Base-by-base conservation (phyloP, 2,797 vertebrate species). In the Gobionotothen gibberifrons region DNA sequence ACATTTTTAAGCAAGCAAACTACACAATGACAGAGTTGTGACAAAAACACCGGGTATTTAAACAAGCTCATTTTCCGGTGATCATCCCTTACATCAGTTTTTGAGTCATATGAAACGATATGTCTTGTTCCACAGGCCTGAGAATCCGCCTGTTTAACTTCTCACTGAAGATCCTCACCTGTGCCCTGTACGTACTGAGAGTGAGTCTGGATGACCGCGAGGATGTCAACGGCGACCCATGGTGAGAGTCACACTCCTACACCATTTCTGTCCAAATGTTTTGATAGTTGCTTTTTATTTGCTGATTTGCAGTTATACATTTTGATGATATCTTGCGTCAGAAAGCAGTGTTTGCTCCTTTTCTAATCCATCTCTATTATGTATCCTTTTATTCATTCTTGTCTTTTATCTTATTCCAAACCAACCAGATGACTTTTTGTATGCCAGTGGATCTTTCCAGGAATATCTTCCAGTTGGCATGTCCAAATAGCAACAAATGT, bases 81-180 rank as follows among this genome's bases (percentile, higher is more conserved):
- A 26, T 19, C 14, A 7, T 64, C 52, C 14, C 32, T 60, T 16
- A 21, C 32, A 36, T 36, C 15, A 48, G 16, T 12, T 9, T 55
- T 44, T 43, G 0, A 16, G 8, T 52, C 13, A 10, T 49, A 13
- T 4, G 12, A 32, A 40, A 29, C 13, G 7, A 62, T 47, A 5
- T 78, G 29, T 16, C 19, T 65, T 29, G 48, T 15, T 83, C 39
- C 60, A 10, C 78, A 96, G 95, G 96, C 83, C 88, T 96, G 83
- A 94, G 96, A 85, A 96, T 96, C 78, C 94, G 95, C 71, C 87
- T 96, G 82, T 96, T 96, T 89, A 96, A 96, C 90, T 95, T 96
- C 74, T 95, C 93, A 3, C 83, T 96, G 86, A 96, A 96, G 92
- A 88, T 96, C 60, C 92, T 96, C 85, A 96, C 95, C 84, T 96